Conservation (phyloP, 2,113 vertebrate genomes). For the Poecile atricapillus region DNA sequence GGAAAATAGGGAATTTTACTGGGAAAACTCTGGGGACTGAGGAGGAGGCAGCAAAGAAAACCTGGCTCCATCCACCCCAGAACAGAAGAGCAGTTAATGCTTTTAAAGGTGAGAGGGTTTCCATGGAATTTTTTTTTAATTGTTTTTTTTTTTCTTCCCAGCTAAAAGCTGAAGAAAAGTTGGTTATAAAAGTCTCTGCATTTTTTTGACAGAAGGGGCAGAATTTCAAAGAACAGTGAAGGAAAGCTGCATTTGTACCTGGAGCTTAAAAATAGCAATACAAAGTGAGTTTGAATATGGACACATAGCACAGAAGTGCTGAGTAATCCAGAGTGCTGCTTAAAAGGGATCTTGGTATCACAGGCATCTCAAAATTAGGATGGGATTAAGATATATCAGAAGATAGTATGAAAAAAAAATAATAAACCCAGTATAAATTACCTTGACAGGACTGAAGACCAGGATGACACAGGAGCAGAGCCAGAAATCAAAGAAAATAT, state of each 20-base stretch:
- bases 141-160: not conserved
- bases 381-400: not conserved
- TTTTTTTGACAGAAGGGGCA: not conserved
- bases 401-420: not conserved
- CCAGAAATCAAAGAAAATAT: not conserved
- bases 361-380: not conserved
- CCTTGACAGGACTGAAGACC: not conserved
- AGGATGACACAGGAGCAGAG: not conserved
- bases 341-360: not conserved
- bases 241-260: not conserved
- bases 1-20: not conserved
- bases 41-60: not conserved
- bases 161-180: not conserved
- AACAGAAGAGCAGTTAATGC: not conserved
- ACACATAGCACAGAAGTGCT: not conserved
- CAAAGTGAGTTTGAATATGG: not conserved
- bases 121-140: not conserved
- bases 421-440: not conserved
- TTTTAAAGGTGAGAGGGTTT: not conserved
- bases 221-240: not conserved
- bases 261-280: not conserved
- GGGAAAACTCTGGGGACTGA: not conserved
- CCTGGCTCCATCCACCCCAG: not conserved
- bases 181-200: not conserved
- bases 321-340: not conserved